Evolutionary conservation across 2,113 vertebrate genomes (phyloP).

Genomic region (Aplodontia rufa): DNA sequence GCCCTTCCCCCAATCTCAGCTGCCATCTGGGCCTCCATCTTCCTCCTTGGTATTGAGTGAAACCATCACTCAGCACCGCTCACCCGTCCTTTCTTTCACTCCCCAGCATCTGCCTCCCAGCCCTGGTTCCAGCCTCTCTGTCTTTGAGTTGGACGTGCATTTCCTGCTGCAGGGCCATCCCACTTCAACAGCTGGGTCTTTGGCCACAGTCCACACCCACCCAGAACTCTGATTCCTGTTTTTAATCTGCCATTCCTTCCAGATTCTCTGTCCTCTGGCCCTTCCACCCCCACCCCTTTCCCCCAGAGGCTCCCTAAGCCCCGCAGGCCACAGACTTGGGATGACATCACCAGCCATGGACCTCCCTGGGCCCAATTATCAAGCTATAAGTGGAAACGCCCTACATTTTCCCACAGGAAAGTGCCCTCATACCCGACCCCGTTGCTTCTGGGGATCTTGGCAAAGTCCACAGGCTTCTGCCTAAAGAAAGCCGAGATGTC

Average conservation of each 20-base stretch:
- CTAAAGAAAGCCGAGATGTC: neutral
- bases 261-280: neutral
- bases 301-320: slow-evolving; percentile 43
- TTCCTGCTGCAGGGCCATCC: neutral
- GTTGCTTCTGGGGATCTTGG: slow-evolving; percentile 39
- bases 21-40: neutral
- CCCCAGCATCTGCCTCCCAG: neutral
- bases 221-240: neutral
- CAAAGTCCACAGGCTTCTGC: neutral
- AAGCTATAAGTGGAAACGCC: slow-evolving; percentile 63
- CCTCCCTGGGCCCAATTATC: slow-evolving; percentile 22
- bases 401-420: slow-evolving; percentile 76
- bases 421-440: neutral
- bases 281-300: neutral
- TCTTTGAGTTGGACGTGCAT: neutral
- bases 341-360: slow-evolving; percentile 57
- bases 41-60: neutral
- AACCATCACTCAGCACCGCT: neutral
- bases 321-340: slow-evolving; percentile 48
- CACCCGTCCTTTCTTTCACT: neutral
- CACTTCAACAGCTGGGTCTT: neutral
- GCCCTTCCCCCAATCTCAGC: rapidly evolving
- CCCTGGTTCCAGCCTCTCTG: rapidly evolving
- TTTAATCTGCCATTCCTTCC: slow-evolving; percentile 36
- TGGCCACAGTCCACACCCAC: neutral